Percentiles rank a stretch among this genome's conserved stretches.
Evolutionary conservation across 2,113 vertebrate genomes (phyloP).

Genomic region (Ophiodon elongatus): DNA sequence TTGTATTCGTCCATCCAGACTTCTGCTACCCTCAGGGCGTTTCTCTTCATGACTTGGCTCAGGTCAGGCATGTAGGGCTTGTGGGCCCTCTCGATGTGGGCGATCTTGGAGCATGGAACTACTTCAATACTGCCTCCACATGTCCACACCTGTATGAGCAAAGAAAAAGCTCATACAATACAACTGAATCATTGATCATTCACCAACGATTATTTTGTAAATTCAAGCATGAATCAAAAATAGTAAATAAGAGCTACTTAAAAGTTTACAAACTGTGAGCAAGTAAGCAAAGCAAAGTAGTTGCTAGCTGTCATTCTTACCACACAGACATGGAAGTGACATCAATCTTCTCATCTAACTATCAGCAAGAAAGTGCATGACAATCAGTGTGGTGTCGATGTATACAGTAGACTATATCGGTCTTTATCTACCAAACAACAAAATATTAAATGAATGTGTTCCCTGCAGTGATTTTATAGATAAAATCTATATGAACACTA

Average conservation of each 20-base stretch:
- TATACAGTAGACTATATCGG: too few species aligned
- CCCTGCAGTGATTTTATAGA: too few species aligned
- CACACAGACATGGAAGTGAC: background rate
- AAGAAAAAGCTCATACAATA: background rate
- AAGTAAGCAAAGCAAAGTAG: background rate
- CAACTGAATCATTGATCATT: background rate
- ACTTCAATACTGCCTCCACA: conserved; percentile 87
- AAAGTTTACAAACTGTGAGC: background rate
- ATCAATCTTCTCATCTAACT: background rate
- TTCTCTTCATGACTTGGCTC: conserved; percentile 65
- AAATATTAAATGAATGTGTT: too few species aligned
- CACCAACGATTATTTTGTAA: background rate
- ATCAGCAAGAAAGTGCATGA: background rate
- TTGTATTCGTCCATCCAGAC: conserved; percentile 89
- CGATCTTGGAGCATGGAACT: conserved; percentile 85
- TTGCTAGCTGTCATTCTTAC: background rate
- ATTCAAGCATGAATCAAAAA: background rate
- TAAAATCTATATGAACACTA: too few species aligned
- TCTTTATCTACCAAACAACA: too few species aligned
- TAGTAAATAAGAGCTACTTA: background rate
- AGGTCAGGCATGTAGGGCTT: conserved; percentile 85
- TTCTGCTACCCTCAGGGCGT: conserved; percentile 84
- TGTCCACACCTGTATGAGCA: conserved; percentile 82
- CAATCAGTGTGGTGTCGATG: too few species aligned
- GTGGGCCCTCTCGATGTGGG: conserved; percentile 85